These are phyloP conservation scores for Nymphalis urticae DNA, from an alignment of 2,888 invertebrate species.

Conservation along the genomic window DNA sequence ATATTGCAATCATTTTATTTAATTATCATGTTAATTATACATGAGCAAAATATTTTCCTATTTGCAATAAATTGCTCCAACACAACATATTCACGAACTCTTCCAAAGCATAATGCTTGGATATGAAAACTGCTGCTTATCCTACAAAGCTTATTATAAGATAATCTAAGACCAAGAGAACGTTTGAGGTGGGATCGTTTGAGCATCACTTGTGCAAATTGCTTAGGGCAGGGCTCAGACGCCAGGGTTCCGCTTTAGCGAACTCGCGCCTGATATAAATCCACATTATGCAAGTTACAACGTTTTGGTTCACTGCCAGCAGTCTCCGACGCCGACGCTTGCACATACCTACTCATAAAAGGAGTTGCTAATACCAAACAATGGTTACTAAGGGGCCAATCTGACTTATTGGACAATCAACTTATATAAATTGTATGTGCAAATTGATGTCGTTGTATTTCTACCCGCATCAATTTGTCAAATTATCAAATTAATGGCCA, in stretches of 20 bases:
- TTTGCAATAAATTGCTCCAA: background rate
- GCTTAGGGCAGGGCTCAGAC: constrained; percentile 63
- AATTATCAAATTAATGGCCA: constrained; percentile 14
- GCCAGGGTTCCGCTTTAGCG: constrained; percentile 51
- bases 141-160: constrained; percentile 34
- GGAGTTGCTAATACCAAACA: constrained; percentile 30
- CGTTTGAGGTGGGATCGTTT: constrained; percentile 37
- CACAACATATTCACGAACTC: constrained; percentile 12
- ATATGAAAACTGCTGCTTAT: constrained; percentile 28
- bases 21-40: no score
- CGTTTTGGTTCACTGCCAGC: constrained; percentile 77
- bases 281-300: constrained; percentile 74
- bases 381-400: constrained; percentile 29
- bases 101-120: constrained; percentile 13
- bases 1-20: no score
- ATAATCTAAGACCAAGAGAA: constrained; percentile 37
- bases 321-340: constrained; percentile 47
- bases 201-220: constrained; percentile 58
- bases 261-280: constrained; percentile 66
- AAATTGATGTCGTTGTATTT: constrained; percentile 37
- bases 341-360: constrained; percentile 33
- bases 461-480: constrained; percentile 28
- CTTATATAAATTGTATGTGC: constrained; percentile 25
- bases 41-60: background rate
- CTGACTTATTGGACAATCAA: constrained; percentile 29